Evolutionary conservation across 37 sponge, comb jelly and placozoan species (phyloP), one percentile per base, ranked within the genome.

Genomic region (Crambe crambe): DNA sequence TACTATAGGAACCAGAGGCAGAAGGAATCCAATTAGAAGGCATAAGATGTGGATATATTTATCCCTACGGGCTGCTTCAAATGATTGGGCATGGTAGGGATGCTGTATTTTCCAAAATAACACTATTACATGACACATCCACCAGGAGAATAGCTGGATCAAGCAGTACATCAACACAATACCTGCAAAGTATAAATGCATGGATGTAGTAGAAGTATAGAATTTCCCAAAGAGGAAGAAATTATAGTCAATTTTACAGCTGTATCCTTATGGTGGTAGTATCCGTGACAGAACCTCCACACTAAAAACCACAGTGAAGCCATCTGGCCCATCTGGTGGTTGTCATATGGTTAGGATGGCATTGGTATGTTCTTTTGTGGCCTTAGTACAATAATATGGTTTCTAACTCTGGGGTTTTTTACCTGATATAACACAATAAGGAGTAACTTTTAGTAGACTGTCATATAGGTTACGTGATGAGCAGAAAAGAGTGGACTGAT

Each of bases 51-150:
- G 51, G 51, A 47, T 47, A 12, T 47, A 47, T 47, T 47, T 47
- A 47, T 15, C 10, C 12, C 12, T 6, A 12, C 12, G 6, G 6
- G 51, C 51, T 12, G 12, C 12, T 47, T 47, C 12, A 47, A 47
- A 47, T 15, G 51, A 47, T 37, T 37, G 43, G 22, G 73, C 63
- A 54, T 41, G 65, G 60, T 58, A 64, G 2, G 65, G 58, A 25
- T 60, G 40, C 51, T 64, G 21, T 72, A 73, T 43, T 31, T 54
- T 54, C 74, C 74, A 73, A 54, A 73, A 85, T 21, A 78, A 43
- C 20, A 56, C 59, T 30, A 2, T 30, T 29, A 62, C 63, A 23
- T 78, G 86, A 37, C 20, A 60, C 2, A 85, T 3, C 79, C 79
- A 78, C 72, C 72, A 85, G 20, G 59, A 30, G 51, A 12, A 6